Conservation (phyloP, 2,113 vertebrate species). For the Brevimyrus niger region DNA sequence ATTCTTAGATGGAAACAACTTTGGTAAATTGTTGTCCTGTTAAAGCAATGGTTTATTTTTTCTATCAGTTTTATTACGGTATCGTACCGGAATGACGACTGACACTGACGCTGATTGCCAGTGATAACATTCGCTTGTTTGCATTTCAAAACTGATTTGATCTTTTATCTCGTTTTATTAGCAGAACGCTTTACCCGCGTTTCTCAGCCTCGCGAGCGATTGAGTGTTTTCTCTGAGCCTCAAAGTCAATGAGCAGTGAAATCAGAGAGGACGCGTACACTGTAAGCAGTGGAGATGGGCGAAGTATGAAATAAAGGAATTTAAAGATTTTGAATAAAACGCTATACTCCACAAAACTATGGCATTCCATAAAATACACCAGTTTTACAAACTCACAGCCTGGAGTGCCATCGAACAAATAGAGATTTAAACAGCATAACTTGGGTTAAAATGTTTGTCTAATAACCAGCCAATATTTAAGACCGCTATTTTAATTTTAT, state of each 20-base stretch:
- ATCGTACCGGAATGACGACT: not conserved
- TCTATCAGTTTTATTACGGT: not conserved
- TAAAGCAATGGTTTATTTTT: not conserved
- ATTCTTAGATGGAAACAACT: not conserved
- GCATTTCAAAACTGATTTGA: not conserved
- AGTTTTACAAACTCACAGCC: not conserved
- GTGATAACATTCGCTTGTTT: not conserved
- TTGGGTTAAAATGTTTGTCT: not conserved
- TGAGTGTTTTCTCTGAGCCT: not conserved
- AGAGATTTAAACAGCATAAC: not conserved
- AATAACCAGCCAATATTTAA: not conserved
- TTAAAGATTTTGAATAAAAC: not conserved
- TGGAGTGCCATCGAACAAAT: not conserved
- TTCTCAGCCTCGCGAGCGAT: not conserved
- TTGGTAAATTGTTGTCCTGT: not conserved
- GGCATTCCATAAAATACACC: not conserved
- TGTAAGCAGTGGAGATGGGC: not conserved
- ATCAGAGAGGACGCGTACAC: not conserved
- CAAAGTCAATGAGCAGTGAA: not conserved
- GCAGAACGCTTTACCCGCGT: not conserved
- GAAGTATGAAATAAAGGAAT: not conserved
- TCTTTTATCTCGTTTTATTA: not conserved
- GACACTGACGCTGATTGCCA: not conserved
- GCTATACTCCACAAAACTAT: not conserved
- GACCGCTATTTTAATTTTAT: not conserved